Conservation (phyloP, 2,888 invertebrate species). For the Xiphydria camelus region DNA sequence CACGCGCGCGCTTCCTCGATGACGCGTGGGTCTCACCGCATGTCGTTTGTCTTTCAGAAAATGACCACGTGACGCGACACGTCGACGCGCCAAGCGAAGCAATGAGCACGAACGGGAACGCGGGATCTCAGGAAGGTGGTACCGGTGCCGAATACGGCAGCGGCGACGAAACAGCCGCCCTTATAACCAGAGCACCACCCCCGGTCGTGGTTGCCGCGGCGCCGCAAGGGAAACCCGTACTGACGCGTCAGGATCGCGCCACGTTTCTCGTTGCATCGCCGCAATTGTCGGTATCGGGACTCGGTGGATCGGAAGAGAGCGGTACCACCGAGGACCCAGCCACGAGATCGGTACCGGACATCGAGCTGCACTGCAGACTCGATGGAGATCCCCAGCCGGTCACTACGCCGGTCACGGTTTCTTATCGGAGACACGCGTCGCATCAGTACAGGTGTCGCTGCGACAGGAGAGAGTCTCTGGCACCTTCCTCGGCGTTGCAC, state of each 20-base stretch:
- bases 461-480: slow-evolving; percentile 81
- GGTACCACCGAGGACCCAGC: slow-evolving; percentile 71
- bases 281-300: slow-evolving; percentile 69
- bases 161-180: slow-evolving; percentile 81
- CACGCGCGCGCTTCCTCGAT: too few relatives aligned
- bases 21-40: too few relatives aligned
- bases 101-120: slow-evolving; percentile 52
- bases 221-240: slow-evolving; percentile 68
- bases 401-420: slow-evolving; percentile 10
- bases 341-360: slow-evolving; percentile 79
- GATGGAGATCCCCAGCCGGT: slow-evolving; percentile 58
- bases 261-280: slow-evolving; percentile 73
- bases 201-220: slow-evolving; percentile 49
- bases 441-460: slow-evolving; percentile 65
- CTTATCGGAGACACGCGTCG: slow-evolving; percentile 15
- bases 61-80: slow-evolving; percentile 40
- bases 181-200: slow-evolving; percentile 69
- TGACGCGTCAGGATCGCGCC: slow-evolving; percentile 85
- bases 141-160: slow-evolving; percentile 59
- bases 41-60: slow-evolving; percentile 41
- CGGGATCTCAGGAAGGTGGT: slow-evolving; percentile 46
- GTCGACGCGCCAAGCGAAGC: slow-evolving; percentile 25
- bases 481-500: slow-evolving; percentile 74
- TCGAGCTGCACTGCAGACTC: slow-evolving; percentile 76
- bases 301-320: slow-evolving; percentile 80